A percentile compares a stretch with the other conserved stretches of the same genome.
Evolutionary conservation across 2,113 vertebrate species (phyloP).

Genomic region (Rhinichthys klamathensis): DNA sequence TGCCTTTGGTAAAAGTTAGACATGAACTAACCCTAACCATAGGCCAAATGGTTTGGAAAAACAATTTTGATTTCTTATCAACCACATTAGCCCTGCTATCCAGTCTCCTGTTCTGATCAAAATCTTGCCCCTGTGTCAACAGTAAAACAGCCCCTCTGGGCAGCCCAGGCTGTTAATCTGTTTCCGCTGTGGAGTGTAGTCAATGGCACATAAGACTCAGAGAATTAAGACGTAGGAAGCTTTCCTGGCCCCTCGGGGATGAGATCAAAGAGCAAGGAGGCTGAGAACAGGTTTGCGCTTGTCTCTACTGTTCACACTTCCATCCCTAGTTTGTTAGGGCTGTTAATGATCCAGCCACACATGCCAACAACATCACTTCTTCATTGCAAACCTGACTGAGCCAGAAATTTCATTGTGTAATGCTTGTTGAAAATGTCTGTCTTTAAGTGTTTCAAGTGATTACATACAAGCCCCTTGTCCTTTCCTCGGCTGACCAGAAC

Average conservation of each 20-base stretch:
- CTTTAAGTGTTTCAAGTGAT: neutral
- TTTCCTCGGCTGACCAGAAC: conserved; percentile 64
- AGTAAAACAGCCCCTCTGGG: neutral
- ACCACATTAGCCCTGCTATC: neutral
- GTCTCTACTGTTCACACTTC: conserved; percentile 29
- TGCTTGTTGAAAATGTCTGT: neutral
- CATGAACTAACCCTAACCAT: neutral
- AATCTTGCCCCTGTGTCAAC: neutral
- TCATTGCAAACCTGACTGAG: neutral
- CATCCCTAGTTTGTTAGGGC: conserved; percentile 12
- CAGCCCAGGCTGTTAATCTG: neutral
- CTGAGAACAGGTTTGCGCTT: conserved; percentile 52
- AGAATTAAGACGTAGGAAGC: conserved; percentile 42
- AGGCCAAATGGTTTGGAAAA: neutral
- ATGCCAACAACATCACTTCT: neutral
- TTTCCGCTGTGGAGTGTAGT: neutral
- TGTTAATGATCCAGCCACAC: conserved; percentile 43
- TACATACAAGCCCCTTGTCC: conserved; percentile 20
- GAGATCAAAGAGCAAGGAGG: conserved; percentile 23
- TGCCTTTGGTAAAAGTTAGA: neutral
- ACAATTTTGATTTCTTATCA: neutral
- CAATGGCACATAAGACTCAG: neutral
- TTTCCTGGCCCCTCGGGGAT: conserved; percentile 32
- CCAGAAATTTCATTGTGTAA: no score
- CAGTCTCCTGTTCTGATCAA: conserved; percentile 9